Percentiles rank a stretch among this genome's conserved stretches.
Conservation (phyloP, 2,888 invertebrate genomes). For the Oligia strigilis region DNA sequence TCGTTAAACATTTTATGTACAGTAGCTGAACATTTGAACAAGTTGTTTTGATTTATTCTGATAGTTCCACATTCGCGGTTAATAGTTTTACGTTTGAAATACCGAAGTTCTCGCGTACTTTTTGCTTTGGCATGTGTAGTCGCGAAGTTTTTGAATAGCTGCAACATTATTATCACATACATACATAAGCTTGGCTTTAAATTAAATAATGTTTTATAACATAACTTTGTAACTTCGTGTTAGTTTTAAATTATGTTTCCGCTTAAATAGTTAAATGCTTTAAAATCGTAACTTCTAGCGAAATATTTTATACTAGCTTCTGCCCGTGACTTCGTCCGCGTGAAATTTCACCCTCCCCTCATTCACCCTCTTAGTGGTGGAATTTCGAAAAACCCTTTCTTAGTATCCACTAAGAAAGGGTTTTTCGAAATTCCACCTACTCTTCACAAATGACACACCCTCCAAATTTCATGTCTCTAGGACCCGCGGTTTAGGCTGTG, state of each 20-base stretch:
- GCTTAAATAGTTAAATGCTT: neutral
- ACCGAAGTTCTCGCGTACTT: constrained; percentile 45
- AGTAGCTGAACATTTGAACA: constrained; percentile 27
- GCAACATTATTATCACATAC: constrained; percentile 30
- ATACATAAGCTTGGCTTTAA: constrained; percentile 33
- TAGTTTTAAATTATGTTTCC: constrained; percentile 28
- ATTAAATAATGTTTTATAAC: constrained; percentile 23
- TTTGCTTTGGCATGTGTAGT: constrained; percentile 32
- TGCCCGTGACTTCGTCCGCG: too few species aligned
- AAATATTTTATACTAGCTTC: neutral
- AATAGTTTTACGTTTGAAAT: constrained; percentile 62
- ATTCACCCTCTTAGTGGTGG: too few species aligned
- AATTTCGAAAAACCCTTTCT: too few species aligned
- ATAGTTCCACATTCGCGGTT: constrained; percentile 66
- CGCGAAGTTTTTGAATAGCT: constrained; percentile 35
- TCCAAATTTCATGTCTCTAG: too few species aligned
- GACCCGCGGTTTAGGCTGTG: too few species aligned
- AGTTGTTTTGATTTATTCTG: constrained; percentile 71
- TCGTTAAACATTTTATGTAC: constrained; percentile 63
- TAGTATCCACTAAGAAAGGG: too few species aligned
- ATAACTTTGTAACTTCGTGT: constrained; percentile 26
- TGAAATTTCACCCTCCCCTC: too few species aligned
- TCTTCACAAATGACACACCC: too few species aligned
- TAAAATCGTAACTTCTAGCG: neutral
- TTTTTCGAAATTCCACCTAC: too few species aligned